Conservation (phyloP, 2,888 invertebrate genomes). For the Tiphia femorata region DNA sequence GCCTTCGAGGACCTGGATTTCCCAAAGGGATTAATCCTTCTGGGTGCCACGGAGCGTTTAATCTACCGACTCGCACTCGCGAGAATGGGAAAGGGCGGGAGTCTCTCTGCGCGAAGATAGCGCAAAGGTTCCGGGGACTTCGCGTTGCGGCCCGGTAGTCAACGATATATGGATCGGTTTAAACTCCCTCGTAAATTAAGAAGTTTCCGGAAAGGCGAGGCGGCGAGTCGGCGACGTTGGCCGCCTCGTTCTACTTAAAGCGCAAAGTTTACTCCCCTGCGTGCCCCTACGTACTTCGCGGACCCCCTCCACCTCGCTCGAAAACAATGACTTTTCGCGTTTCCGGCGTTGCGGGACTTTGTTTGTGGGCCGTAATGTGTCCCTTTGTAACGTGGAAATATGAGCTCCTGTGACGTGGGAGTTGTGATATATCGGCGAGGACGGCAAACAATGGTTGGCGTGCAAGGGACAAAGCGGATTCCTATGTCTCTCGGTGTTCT, state of each 20-base stretch:
- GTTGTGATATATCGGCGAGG: too few relatives aligned
- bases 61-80: too few relatives aligned
- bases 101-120: neutral
- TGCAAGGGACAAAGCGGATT: too few relatives aligned
- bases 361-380: too few relatives aligned
- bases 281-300: neutral
- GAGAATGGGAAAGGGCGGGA: neutral
- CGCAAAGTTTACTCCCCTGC: conserved; percentile 1
- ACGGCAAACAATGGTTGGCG: too few relatives aligned
- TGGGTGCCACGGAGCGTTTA: too few relatives aligned
- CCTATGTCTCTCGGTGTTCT: too few relatives aligned
- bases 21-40: too few relatives aligned
- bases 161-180: neutral
- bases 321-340: neutral
- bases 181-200: neutral
- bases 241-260: neutral
- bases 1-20: too few relatives aligned
- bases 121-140: neutral
- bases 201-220: neutral
- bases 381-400: too few relatives aligned
- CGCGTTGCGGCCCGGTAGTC: neutral
- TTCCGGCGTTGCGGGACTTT: neutral
- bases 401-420: too few relatives aligned
- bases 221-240: neutral
- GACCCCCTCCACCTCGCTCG: too few relatives aligned